Evolutionary conservation across 2,888 invertebrate genomes (phyloP), one percentile per base, ranked within the genome.

Genomic region (Netelia melanura): DNA sequence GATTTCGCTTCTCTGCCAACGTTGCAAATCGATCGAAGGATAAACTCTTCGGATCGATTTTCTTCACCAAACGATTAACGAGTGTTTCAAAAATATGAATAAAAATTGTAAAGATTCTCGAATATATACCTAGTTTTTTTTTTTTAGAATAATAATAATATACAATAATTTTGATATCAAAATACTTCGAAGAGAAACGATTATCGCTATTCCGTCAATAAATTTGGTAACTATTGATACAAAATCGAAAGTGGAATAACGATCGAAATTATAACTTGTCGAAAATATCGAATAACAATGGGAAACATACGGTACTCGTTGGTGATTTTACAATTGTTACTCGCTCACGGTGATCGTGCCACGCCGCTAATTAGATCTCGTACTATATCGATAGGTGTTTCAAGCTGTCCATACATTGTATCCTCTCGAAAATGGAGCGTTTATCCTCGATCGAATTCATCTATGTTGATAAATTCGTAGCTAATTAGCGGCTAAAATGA

Each of bases 401-500:
- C 62, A 17, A 9, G 62, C 25, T 72, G 77, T 64, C 38, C 23
- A 3, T 62, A 30, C 30, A 52, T 76, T 72, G 43, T 74, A 30
- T 58, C 56, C 21, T 62, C 62, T 14, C 62, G 62, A n/a, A 61
- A 48, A 25, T 14, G 65, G 38, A 64, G 48, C 71, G 30, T 52
- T 77, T 74, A 48, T 17, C 3, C 44, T 58, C 67, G 48, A 65
- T 75, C 23, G 70, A 30, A 17, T 62, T 68, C 48, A 48, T 48
- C 25, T 70, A 52, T 44, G 71, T 23, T 44, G 68, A 75, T 14
- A 72, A 38, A 58, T 44, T 44, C 62, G 68, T 25, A 62, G 67
- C 72, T 74, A 74, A 84, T 77, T 81, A 84, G 74, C 62, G 72
- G 48, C 23, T 38, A 64, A 64, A 79, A 65, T 58, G 43, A 54